Evolutionary conservation across 1,140 invertebrate species (phyloP).

Genomic region (Gerris buenoi): DNA sequence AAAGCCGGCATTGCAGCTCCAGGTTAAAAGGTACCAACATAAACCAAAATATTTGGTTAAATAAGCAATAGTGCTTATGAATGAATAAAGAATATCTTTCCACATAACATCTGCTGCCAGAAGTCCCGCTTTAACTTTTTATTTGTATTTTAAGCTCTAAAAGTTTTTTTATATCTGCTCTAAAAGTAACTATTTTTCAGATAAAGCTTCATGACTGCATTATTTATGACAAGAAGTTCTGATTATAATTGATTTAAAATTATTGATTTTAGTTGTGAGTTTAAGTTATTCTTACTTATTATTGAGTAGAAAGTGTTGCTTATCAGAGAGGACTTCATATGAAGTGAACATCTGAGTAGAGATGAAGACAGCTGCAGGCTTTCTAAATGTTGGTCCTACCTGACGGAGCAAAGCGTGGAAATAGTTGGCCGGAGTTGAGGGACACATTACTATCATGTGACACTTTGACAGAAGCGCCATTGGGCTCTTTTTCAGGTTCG

Average conservation of each 20-base stretch:
- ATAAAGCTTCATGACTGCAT: not conserved
- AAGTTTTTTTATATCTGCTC: not conserved
- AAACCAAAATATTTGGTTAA: too few species aligned
- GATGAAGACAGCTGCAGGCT: constrained; percentile 73
- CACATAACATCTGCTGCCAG: too few species aligned
- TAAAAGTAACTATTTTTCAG: not conserved
- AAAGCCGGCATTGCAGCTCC: too few species aligned
- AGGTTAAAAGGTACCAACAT: too few species aligned
- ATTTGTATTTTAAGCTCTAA: not conserved
- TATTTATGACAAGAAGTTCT: not conserved
- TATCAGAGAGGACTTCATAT: constrained; percentile 53
- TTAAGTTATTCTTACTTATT: constrained; percentile 25
- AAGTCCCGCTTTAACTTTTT: not conserved
- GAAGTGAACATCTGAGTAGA: constrained; percentile 78
- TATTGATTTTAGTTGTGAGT: not conserved
- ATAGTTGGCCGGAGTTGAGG: constrained; percentile 91
- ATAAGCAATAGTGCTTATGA: too few species aligned
- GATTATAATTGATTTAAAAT: not conserved
- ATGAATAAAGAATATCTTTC: too few species aligned
- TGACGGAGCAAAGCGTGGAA: constrained; percentile 90
- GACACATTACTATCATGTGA: constrained; percentile 76
- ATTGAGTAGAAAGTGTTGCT: constrained; percentile 67
- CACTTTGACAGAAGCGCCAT: constrained; percentile 34
- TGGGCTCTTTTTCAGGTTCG: constrained; percentile 51
- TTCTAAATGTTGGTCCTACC: constrained; percentile 73